Evolutionary conservation across 2,113 vertebrate genomes (phyloP), one percentile per base, ranked within the genome.

Genomic region (Nannospalax galili): DNA sequence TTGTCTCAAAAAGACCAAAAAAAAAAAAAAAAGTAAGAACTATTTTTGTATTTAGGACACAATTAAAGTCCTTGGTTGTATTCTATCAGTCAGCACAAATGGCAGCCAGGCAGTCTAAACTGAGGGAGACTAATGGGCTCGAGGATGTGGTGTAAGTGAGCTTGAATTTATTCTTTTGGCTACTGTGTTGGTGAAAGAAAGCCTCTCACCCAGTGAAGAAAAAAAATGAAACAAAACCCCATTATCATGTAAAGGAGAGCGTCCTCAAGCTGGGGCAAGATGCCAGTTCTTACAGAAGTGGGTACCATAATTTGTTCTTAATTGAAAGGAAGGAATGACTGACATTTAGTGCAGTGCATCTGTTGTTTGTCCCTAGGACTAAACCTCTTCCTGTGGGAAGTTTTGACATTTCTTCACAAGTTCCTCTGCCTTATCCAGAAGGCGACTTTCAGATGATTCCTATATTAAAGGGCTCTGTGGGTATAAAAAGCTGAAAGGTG

Each of bases 291-390:
- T 90, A 93, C 81, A 96, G 78, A 96, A 94, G 85, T 86, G 88
- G 48, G 58, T 88, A 96, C 93, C 96, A 62, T 96, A 96, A 96
- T 97, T 97, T 97, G 88, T 90, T 97, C 79, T 96, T 98, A 98
- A 98, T 97, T 96, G 92, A 96, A 95, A 94, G 82, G 65, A 97
- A 97, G 79, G 80, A 98, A 93, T 91, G 77, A 91, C 24, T 97
- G 86, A 45, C 93, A 96, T 96, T 97, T 94, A 91, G 95, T 96
- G 91, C 95, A 91, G 95, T 97, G 91, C 94, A 94, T 96, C 94
- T 97, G 88, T 74, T 98, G 85, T 96, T 98, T 97, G 75, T 97
- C 84, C 88, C 96, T 96, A 97, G 96, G 97, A 92, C 32, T 86
- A 93, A 92, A 95, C 52, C 60, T 91, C 42, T 90, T 96, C 84